Evolutionary conservation across 2,797 vertebrate genomes (phyloP).

Genomic region (Enteromius afrohamiltoni): DNA sequence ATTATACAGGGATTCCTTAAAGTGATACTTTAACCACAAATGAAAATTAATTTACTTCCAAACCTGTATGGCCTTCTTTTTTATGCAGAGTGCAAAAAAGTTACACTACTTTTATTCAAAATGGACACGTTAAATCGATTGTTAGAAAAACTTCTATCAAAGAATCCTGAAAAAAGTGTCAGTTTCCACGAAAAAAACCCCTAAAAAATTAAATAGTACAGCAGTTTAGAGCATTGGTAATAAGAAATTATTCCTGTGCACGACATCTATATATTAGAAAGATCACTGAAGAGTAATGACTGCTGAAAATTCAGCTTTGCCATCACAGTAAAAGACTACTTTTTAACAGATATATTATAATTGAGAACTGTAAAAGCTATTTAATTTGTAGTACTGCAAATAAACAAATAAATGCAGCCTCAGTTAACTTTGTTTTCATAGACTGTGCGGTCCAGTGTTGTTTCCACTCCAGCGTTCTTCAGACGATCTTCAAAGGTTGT

Average conservation of each 20-base stretch:
- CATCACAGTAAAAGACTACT: not conserved
- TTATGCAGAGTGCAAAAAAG: not conserved
- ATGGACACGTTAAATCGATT: not conserved
- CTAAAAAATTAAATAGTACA: not conserved
- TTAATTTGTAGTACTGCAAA: not conserved
- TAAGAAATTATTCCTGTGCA: not conserved
- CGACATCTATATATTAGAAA: not conserved
- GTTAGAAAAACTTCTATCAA: not conserved
- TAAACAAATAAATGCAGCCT: not conserved
- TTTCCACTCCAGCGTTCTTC: not conserved
- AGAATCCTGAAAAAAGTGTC: not conserved
- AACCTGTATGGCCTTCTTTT: not conserved
- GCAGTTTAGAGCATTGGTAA: not conserved
- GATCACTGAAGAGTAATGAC: not conserved
- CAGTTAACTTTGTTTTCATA: not conserved
- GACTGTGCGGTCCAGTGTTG: not conserved
- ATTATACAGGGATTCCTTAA: constrained; percentile 14
- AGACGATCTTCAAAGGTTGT: not conserved
- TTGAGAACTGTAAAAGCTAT: not conserved
- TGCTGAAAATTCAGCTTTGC: not conserved
- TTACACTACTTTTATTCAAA: not conserved
- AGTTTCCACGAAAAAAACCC: not conserved
- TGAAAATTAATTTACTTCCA: not conserved
- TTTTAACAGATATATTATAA: not conserved
- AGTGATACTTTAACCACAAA: constrained; percentile 4